phyloP scores from a whole-genome alignment of 2,888 invertebrate species.

The Ctenicera cuprea region DNA sequence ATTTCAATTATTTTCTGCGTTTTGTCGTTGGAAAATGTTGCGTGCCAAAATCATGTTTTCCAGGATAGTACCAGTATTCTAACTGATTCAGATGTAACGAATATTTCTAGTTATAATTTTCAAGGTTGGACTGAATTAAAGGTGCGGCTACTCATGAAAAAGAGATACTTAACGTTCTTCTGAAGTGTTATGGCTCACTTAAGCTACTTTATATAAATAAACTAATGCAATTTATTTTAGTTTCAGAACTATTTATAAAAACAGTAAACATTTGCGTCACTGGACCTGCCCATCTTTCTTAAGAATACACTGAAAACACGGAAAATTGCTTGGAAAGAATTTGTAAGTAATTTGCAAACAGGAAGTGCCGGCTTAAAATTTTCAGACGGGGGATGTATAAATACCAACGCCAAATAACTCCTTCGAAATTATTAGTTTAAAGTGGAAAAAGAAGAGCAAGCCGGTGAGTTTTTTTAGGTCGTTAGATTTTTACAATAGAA shows the following conservation, averaged over 20 bases:
- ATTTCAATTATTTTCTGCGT: too few species aligned
- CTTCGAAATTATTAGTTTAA: background rate
- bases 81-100: background rate
- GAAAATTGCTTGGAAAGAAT: background rate
- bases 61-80: too few species aligned
- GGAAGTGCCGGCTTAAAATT: conserved; percentile 3
- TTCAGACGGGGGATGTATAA: background rate
- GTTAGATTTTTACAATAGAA: background rate
- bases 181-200: conserved; percentile 36
- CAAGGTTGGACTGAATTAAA: conserved; percentile 30
- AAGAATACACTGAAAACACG: background rate
- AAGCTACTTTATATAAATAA: conserved; percentile 33
- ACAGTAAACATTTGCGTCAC: conserved; percentile 33
- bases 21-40: too few species aligned
- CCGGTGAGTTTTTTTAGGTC: background rate
- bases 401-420: too few species aligned
- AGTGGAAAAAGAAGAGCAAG: background rate
- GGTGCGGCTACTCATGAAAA: conserved; percentile 26
- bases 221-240: conserved; percentile 39
- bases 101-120: conserved; percentile 15
- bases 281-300: conserved; percentile 20
- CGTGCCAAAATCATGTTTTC: too few species aligned
- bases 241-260: conserved; percentile 37
- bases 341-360: background rate
- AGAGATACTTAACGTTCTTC: conserved; percentile 23